Percentiles rank a stretch among this genome's conserved stretches.
Evolutionary conservation across 1,140 invertebrate genomes (phyloP).

Genomic region (Temnothorax curvispinosus): DNA sequence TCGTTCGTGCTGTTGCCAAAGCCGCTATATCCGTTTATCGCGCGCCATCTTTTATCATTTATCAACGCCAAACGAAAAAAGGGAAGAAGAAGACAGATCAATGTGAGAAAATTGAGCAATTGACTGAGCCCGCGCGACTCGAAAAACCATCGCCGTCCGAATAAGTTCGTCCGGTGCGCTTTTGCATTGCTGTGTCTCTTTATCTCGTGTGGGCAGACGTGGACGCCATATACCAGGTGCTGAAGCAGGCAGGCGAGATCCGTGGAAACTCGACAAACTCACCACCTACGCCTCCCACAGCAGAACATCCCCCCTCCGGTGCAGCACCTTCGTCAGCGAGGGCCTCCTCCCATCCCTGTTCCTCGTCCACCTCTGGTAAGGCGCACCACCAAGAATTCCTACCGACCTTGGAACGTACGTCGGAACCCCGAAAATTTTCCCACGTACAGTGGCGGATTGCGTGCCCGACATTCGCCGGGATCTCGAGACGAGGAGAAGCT

Average conservation of each 20-base stretch:
- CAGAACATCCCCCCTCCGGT: constrained; percentile 82
- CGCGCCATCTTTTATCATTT: constrained; percentile 42
- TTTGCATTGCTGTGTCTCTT: constrained; percentile 68
- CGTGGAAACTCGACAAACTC: constrained; percentile 85
- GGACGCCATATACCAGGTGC: constrained; percentile 96
- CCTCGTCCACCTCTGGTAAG: constrained; percentile 88
- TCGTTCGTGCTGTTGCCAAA: background rate
- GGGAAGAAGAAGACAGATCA: constrained; percentile 54
- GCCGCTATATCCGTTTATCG: background rate
- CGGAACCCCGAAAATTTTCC: constrained; percentile 28
- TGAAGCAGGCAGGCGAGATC: constrained; percentile 96
- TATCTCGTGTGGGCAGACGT: constrained; percentile 87
- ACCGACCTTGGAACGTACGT: constrained; percentile 84
- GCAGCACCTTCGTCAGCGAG: constrained; percentile 83
- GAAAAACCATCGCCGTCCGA: background rate
- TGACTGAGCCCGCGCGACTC: constrained; percentile 1
- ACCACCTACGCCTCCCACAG: constrained; percentile 85
- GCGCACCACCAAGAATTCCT: constrained; percentile 90
- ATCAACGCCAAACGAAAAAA: constrained; percentile 35
- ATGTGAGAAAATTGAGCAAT: constrained; percentile 32
- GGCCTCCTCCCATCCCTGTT: constrained; percentile 86
- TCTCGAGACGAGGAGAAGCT: background rate
- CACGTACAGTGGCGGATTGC: background rate
- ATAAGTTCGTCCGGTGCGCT: constrained; percentile 39
- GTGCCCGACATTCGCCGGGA: background rate